Base-by-base conservation (phyloP, 2,888 invertebrate species). In the Stomorhina lunata region DNA sequence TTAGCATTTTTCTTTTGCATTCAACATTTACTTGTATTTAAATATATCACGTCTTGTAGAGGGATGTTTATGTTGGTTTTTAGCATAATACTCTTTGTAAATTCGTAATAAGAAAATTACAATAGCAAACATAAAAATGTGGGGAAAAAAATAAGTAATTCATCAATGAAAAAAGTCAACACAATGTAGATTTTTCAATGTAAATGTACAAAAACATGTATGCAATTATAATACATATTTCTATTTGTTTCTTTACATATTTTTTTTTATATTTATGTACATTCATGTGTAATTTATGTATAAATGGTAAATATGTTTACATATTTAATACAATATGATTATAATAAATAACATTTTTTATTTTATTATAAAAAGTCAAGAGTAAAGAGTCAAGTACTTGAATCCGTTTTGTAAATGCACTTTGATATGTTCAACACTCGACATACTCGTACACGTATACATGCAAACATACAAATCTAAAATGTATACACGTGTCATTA, bases 401-500 rank as follows among this genome's bases (percentile, higher is more conserved):
- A 2, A 22, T 69, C 10, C 40, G 43, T 22, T 48, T 12, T 72
- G 10, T 48, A 48, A 61, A 61, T 48, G 59, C 37, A 17, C 37
- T 48, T 34, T 48, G 12, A 48, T 61, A 17, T 27, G 59, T 27
- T 15, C 34, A 48, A n/a, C 45, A 25, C 7, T 34, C 10, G 22
- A 45, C 40, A 65, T 22, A 6, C 6, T 10, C 10, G 12, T 12
- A 37, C 37, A 48, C 48, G n/a, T n/a, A n/a, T n/a, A n/a, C n/a
- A n/a, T n/a, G n/a, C n/a, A n/a, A n/a, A n/a, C n/a, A n/a, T n/a
- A 48, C 27, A 27, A 55, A 22, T 57, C 37, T 50, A 25, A 59
- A 29, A 63, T 50, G 48, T 50, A 50, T 20, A 50, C 9, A 50
- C 37, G 61, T 25, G 61, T 63, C 50, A 50, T 53, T 50, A 61